Evolutionary conservation across 1,140 invertebrate species (phyloP).

Genomic region (Drosophila cardini): DNA sequence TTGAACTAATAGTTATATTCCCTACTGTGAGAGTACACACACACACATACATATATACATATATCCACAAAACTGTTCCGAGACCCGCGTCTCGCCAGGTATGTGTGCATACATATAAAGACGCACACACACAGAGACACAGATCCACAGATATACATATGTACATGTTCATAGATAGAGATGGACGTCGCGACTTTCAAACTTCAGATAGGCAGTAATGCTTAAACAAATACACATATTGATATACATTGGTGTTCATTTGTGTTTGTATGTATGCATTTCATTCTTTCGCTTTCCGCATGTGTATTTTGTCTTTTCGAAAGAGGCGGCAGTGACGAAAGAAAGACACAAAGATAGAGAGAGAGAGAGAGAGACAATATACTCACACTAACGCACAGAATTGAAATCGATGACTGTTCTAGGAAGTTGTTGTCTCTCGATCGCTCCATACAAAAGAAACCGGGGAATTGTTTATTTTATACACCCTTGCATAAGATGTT

Average conservation of each 20-base stretch:
- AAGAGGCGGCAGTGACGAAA: constrained; percentile 20
- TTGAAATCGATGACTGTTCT: constrained; percentile 22
- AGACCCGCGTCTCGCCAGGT: constrained; percentile 30
- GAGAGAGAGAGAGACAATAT: background rate
- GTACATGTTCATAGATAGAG: constrained; percentile 12
- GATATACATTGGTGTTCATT: background rate
- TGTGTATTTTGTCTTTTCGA: constrained; percentile 25
- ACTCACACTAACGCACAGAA: background rate
- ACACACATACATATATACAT: constrained; percentile 26
- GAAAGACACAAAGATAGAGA: background rate
- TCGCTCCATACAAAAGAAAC: background rate
- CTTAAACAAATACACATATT: background rate
- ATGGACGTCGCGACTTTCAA: constrained; percentile 12
- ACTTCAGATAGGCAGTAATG: constrained; percentile 9
- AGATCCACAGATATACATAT: no score
- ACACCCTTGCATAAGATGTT: no score
- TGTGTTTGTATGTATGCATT: constrained; percentile 15
- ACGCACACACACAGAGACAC: no score
- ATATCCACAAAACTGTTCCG: constrained; percentile 27
- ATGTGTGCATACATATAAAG: constrained; percentile 9
- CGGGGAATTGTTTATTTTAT: background rate
- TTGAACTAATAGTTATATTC: constrained; percentile 78
- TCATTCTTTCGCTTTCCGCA: constrained; percentile 12
- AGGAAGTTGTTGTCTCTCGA: constrained; percentile 26
- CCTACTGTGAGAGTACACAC: constrained; percentile 53